Evolutionary conservation across 2,113 vertebrate species (phyloP), one percentile per base, ranked within the genome.

Genomic region (Hyperopisus bebe): DNA sequence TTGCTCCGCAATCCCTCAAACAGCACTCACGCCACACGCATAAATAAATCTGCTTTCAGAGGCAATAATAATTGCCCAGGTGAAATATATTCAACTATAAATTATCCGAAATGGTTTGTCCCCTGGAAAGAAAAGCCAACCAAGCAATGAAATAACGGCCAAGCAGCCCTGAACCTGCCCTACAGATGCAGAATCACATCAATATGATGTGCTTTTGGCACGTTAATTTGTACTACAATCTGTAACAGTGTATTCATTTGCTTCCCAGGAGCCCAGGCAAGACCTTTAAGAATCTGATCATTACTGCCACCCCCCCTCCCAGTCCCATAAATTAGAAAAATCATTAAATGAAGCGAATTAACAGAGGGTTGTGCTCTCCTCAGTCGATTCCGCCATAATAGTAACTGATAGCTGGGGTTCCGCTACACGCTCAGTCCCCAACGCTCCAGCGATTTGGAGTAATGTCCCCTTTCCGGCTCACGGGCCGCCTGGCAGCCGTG

Each of bases 311-410:
- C 27, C 17, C 3, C 83, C 47, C 44, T n/a, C 44, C 24, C 10
- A 27, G 47, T 48, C 47, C 83, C 83, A 86, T 86, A 86, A 86
- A 86, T 86, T 86, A 27, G 21, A 86, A 86, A 86, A 86, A 48
- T 86, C 83, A 86, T 86, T 86, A 86, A 86, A 86, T 86, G 44
- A 86, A 86, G 83, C 83, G 47, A 50, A 86, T 86, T 86, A 86
- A 86, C 83, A 86, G 44, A 50, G 83, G 83, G 83, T 50, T 86
- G 83, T 27, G 46, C n/a, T 47, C 46, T 86, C 47, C 24, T 86
- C 83, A 50, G 83, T 80, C 74, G 74, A 80, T 80, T 42, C 74
- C n/a, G 35, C 44, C n/a, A n/a, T 88, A 74, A 88, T 50, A 46
- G 62, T 74, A 74, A 88, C 62, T 47, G 88, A 88, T 88, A 74